phyloP scores from a whole-genome alignment of 2,113 vertebrate genomes.

The Cephalophus harveyi region DNA sequence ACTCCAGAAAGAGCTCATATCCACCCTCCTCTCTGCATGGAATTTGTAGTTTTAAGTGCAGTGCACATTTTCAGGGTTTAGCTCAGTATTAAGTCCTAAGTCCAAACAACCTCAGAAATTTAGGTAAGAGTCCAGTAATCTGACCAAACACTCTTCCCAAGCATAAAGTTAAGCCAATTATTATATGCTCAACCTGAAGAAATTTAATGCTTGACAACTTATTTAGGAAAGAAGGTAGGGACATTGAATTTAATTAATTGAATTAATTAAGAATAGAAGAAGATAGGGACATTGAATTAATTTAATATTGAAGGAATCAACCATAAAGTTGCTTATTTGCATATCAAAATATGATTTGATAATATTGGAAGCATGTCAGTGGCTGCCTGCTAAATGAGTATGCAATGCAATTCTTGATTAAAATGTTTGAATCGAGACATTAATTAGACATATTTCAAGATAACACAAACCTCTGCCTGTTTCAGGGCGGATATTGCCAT shows the following conservation, averaged over 20 bases:
- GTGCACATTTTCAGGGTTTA: background rate
- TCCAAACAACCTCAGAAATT: background rate
- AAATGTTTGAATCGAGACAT: background rate
- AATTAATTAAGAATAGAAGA: background rate
- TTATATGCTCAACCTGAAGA: background rate
- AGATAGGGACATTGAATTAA: background rate
- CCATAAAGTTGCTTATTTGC: background rate
- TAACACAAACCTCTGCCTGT: background rate
- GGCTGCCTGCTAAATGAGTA: background rate
- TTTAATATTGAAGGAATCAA: background rate
- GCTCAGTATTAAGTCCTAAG: background rate
- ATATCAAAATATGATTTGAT: background rate
- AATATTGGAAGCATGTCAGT: background rate
- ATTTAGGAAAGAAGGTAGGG: background rate
- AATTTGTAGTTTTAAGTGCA: background rate
- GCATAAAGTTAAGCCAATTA: background rate
- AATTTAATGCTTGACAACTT: background rate
- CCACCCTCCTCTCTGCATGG: background rate
- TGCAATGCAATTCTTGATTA: background rate
- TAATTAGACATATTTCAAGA: background rate
- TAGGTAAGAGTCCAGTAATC: background rate
- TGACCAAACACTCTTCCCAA: background rate
- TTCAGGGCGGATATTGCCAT: background rate
- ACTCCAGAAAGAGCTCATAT: background rate
- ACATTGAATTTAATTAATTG: background rate